Base-by-base conservation (phyloP, 1,140 invertebrate genomes). In the Drosophila tani region DNA sequence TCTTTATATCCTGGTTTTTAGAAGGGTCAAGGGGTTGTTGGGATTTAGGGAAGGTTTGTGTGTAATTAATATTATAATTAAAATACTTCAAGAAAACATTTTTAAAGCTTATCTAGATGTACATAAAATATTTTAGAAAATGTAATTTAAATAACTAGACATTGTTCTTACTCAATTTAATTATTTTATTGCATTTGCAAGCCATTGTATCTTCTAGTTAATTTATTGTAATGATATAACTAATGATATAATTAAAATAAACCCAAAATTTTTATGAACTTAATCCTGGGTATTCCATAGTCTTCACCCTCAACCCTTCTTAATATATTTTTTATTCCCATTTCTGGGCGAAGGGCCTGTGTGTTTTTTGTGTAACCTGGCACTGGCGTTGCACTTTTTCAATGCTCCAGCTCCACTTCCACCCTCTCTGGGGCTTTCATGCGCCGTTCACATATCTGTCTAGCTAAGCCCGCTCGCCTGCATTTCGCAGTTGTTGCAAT, bases 361-460 rank as follows among this genome's bases (percentile, higher is more conserved):
- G 35, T 8, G 21, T 65, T 73, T 79, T 78, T 81, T 69, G 63
- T 79, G 74, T 49, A 81, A 56, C 67, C 75, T 63, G 41, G 27
- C 27, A 49, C 32, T 63, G 49, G 32, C 83, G 74, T 77, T 87
- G 82, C 79, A 87, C 70, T 88, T 84, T 79, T 88, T 84, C 77
- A 81, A 84, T 84, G 43, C 66, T 47, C 41, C 40, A 50, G 0
- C 49, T 9, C 17, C 50, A 35, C 6, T 12, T 55, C 7, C 51
- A 35, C 1, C 51, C 7, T 19, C 35, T 12, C 35, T 2, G 35
- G 35, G 35, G 35, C 35, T 38, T 38, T 38, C 4, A 38, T 38
- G 35, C 35, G 35, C 17, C 29, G 32, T 11, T 55, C 8, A 1
- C 17, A 40, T 51, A 46, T 47, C 47, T 75, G 76, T 71, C 65